phyloP scores from a whole-genome alignment of 2,888 invertebrate species.

The Nemapogon koenigi region DNA sequence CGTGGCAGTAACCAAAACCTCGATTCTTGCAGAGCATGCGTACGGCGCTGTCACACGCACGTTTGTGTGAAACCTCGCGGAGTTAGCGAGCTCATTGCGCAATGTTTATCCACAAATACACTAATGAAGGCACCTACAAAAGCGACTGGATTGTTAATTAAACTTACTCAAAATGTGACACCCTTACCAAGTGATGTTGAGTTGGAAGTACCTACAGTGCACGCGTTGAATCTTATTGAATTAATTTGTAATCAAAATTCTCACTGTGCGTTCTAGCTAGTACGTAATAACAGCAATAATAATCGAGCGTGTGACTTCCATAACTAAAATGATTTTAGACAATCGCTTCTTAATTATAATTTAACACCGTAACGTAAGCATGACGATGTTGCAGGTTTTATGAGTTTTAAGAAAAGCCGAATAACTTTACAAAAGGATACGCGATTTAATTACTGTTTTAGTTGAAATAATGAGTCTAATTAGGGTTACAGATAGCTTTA shows the following conservation, averaged over 20 bases:
- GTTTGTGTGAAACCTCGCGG: constrained; percentile 28
- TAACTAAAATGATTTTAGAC: too few species aligned
- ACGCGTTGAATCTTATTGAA: constrained; percentile 59
- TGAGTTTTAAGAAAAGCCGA: too few species aligned
- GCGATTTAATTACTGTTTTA: too few species aligned
- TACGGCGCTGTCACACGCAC: constrained; percentile 31
- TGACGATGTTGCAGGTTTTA: too few species aligned
- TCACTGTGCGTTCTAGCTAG: constrained; percentile 48
- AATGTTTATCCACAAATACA: constrained; percentile 63
- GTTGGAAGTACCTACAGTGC: constrained; percentile 53
- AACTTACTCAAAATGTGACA: constrained; percentile 65
- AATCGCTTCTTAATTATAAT: too few species aligned
- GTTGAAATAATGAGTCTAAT: constrained; percentile 47
- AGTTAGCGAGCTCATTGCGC: constrained; percentile 32
- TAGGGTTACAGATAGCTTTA: constrained; percentile 40
- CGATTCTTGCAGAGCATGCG: too few species aligned
- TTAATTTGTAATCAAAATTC: constrained; percentile 63
- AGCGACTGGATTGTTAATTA: constrained; percentile 65
- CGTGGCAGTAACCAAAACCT: too few species aligned
- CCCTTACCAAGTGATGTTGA: constrained; percentile 58
- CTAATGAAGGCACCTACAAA: constrained; percentile 65
- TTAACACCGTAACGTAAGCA: too few species aligned
- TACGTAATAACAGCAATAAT: constrained; percentile 18
- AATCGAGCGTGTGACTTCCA: not conserved
- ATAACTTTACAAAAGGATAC: too few species aligned